Percentiles rank a stretch among this genome's conserved stretches.
phyloP scores from a whole-genome alignment of 1,140 invertebrate species.

The Cecropterus lyciades region DNA sequence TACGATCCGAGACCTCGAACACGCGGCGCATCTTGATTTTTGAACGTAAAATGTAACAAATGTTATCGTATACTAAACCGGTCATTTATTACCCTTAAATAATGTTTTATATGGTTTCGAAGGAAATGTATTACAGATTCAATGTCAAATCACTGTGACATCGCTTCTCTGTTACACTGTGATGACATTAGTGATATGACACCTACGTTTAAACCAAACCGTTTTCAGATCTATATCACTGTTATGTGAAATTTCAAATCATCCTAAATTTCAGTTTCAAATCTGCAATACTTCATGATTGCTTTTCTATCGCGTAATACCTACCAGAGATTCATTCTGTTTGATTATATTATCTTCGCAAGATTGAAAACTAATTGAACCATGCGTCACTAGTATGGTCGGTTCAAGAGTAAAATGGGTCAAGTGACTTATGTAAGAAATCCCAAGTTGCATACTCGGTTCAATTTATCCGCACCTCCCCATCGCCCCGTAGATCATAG shows the following conservation, averaged over 20 bases:
- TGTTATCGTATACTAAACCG: too few species aligned
- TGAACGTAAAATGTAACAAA: neutral
- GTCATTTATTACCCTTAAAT: too few species aligned
- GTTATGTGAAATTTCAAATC: neutral
- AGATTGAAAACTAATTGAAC: slow-evolving; percentile 1
- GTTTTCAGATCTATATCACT: too few species aligned
- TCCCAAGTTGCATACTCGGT: slow-evolving; percentile 16
- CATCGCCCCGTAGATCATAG: neutral
- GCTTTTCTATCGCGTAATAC: neutral
- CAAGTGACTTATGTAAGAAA: slow-evolving; percentile 1
- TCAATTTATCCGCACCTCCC: slow-evolving; percentile 13
- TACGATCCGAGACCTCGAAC: slow-evolving; percentile 9
- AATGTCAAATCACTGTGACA: too few species aligned
- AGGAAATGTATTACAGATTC: too few species aligned
- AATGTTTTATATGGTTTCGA: too few species aligned
- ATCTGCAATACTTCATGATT: too few species aligned
- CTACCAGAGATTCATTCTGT: neutral
- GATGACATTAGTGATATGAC: too few species aligned
- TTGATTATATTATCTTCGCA: neutral
- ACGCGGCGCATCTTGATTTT: slow-evolving; percentile 13
- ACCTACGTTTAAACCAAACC: too few species aligned
- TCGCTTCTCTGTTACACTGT: too few species aligned
- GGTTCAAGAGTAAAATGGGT: slow-evolving; percentile 4
- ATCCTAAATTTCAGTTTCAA: neutral
- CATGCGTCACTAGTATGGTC: slow-evolving; percentile 1